phyloP scores from a whole-genome alignment of 1,140 invertebrate genomes.

The Elysia chlorotica region DNA sequence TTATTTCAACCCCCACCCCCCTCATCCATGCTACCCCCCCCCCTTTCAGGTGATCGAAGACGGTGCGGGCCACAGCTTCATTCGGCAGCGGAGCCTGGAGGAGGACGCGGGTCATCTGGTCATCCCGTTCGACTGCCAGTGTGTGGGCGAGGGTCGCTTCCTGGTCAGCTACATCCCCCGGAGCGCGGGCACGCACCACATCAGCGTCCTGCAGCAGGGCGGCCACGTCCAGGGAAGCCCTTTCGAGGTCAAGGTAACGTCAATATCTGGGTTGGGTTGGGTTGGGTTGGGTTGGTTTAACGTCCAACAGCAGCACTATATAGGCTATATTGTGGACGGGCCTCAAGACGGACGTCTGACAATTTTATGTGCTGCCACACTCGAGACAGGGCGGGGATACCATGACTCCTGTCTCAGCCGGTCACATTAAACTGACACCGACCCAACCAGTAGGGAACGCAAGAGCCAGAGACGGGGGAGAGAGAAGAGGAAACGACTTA shows the following conservation, averaged over 20 bases:
- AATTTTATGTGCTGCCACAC: too few species aligned
- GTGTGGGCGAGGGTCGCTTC: constrained; percentile 39
- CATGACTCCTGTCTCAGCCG: too few species aligned
- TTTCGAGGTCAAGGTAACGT: constrained; percentile 48
- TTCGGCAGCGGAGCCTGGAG: constrained; percentile 43
- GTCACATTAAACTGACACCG: too few species aligned
- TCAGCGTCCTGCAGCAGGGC: constrained; percentile 40
- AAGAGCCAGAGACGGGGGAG: too few species aligned
- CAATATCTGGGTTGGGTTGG: too few species aligned
- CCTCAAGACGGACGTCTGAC: too few species aligned
- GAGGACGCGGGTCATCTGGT: constrained; percentile 29
- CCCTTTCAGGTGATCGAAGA: constrained; percentile 21
- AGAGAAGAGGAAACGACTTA: too few species aligned
- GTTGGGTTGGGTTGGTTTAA: too few species aligned
- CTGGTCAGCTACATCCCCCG: constrained; percentile 48
- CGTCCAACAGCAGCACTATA: too few species aligned
- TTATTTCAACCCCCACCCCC: neutral
- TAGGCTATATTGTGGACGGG: too few species aligned
- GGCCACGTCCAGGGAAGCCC: constrained; percentile 47
- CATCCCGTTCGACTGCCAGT: constrained; percentile 47
- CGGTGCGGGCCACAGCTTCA: constrained; percentile 41
- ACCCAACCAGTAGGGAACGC: too few species aligned
- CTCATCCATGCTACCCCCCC: neutral
- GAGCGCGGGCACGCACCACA: constrained; percentile 42
- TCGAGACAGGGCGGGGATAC: too few species aligned